Percentiles rank a stretch among this genome's conserved stretches.
These are phyloP conservation scores for Ariolimax columbianus DNA, from an alignment of 2,888 invertebrate genomes.

Conservation along the genomic window DNA sequence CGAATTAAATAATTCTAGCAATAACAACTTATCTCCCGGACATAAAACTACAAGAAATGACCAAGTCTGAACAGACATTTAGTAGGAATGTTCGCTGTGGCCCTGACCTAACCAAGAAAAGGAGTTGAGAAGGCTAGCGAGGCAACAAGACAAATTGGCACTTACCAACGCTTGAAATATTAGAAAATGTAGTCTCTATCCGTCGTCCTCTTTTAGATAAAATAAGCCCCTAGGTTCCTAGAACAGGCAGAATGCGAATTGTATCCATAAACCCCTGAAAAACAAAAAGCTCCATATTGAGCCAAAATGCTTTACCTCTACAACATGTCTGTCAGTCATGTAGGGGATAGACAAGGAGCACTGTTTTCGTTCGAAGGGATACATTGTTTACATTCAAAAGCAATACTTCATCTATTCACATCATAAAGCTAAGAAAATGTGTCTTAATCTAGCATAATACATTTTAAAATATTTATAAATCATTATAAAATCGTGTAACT, in stretches of 20 bases:
- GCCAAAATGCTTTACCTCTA: constrained; percentile 68
- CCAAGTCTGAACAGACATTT: constrained; percentile 31
- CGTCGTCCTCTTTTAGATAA: not conserved
- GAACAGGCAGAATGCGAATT: constrained; percentile 7
- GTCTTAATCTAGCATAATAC: not conserved
- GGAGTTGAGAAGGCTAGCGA: not conserved
- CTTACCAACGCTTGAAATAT: constrained; percentile 41
- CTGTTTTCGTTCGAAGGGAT: constrained; percentile 58
- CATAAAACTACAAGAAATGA: not conserved
- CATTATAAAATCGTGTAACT: not conserved
- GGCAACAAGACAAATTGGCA: not conserved
- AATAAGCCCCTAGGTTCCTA: constrained; percentile 42
- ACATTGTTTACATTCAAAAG: constrained; percentile 33
- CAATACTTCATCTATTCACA: not conserved
- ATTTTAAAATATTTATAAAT: not conserved
- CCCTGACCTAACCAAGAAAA: constrained; percentile 40
- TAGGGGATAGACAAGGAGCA: constrained; percentile 69
- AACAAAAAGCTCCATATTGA: constrained; percentile 63
- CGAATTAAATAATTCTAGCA: not conserved
- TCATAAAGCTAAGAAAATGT: not conserved
- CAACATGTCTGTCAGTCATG: constrained; percentile 66
- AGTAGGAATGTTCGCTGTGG: constrained; percentile 39
- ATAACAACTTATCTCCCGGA: constrained; percentile 58
- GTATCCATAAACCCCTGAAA: constrained; percentile 67
- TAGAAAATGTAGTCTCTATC: constrained; percentile 2